phyloP scores from a whole-genome alignment of 2,113 vertebrate genomes.

The Piprites chloris region DNA sequence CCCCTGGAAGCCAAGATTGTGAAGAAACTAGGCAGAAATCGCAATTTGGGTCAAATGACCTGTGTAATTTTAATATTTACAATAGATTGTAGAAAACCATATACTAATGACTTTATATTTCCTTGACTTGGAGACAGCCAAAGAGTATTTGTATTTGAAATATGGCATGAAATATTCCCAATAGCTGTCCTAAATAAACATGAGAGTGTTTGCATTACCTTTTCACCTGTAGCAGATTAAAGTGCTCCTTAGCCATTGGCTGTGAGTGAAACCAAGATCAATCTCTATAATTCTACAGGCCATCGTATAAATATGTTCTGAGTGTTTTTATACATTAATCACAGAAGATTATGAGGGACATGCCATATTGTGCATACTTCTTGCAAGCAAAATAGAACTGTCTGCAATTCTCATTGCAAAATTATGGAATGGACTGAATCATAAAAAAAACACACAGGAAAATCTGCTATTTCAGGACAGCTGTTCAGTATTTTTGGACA shows the following conservation, averaged over 20 bases:
- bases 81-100: conserved; percentile 70
- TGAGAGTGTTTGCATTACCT: conserved; percentile 47
- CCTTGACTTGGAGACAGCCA: conserved; percentile 21
- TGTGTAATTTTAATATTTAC: conserved; percentile 78
- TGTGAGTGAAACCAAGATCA: conserved; percentile 42
- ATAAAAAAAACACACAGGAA: conserved; percentile 11
- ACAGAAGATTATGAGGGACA: conserved; percentile 34
- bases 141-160: conserved; percentile 62
- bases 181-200: conserved; percentile 59
- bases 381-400: conserved; percentile 42
- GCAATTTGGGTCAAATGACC: conserved; percentile 76
- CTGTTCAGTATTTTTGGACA: conserved; percentile 43
- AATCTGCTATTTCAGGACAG: conserved; percentile 52
- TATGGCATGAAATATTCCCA: conserved; percentile 59
- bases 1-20: conserved; percentile 40
- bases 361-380: conserved; percentile 34
- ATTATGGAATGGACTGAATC: conserved; percentile 46
- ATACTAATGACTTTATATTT: conserved; percentile 66
- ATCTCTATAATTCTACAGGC: conserved; percentile 12
- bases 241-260: conserved; percentile 44
- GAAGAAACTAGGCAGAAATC: conserved; percentile 70
- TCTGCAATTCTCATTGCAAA: conserved; percentile 26
- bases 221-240: conserved; percentile 64
- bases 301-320: conserved; percentile 39
- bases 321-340: conserved; percentile 59